Conservation (phyloP, 2,797 vertebrate species). For the Sebastes aleutianus region DNA sequence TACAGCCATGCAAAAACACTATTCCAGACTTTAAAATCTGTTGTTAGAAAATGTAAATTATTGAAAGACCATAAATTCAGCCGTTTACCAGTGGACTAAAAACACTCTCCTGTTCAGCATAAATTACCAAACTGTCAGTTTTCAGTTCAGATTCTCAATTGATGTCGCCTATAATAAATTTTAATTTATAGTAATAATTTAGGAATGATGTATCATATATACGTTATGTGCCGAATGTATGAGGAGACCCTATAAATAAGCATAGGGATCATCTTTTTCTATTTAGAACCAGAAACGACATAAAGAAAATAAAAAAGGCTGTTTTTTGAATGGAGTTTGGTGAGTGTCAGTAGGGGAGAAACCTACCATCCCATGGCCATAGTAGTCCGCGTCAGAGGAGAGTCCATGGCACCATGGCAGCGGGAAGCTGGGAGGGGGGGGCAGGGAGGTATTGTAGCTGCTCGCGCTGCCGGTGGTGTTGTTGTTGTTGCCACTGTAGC, state of each 20-base stretch:
- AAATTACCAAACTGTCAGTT: neutral
- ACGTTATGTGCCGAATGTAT: neutral
- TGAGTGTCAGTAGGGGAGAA: neutral
- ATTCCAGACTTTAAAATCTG: neutral
- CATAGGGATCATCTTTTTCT: neutral
- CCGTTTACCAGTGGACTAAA: too few relatives aligned
- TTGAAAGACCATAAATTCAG: too few relatives aligned
- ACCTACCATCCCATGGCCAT: conserved; percentile 86
- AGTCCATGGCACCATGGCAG: conserved; percentile 78
- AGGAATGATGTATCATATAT: neutral
- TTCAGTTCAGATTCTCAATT: neutral
- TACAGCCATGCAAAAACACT: neutral
- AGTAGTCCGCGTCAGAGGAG: conserved; percentile 82
- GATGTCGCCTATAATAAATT: neutral
- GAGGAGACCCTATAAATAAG: neutral
- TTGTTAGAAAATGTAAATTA: neutral
- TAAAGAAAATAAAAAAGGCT: neutral
- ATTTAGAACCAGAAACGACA: neutral
- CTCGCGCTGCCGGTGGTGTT: neutral
- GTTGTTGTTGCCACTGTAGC: conserved; percentile 50
- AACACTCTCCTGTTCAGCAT: neutral
- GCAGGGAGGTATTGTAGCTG: conserved; percentile 36
- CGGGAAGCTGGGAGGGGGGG: conserved; percentile 46
- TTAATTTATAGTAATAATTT: neutral
- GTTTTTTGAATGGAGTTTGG: neutral